phyloP scores from a whole-genome alignment of 1,140 invertebrate species.

The Macrocentrus cingulum region DNA sequence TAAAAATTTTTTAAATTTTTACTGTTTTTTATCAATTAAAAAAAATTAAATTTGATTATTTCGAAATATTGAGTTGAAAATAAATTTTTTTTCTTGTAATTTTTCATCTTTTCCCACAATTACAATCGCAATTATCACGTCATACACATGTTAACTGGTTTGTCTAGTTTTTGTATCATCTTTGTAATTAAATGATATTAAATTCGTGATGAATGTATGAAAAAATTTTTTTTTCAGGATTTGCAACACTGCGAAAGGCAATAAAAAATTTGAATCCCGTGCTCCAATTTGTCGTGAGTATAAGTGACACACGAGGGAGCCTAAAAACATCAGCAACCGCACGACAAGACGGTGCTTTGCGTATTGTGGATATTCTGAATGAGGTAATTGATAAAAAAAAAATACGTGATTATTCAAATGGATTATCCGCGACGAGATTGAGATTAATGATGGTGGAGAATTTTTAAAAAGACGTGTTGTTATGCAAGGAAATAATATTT shows the following conservation, averaged over 20 bases:
- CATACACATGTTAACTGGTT: conserved; percentile 22
- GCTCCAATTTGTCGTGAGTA: conserved; percentile 45
- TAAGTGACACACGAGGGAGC: conserved; percentile 37
- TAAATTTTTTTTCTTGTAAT: no score
- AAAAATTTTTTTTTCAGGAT: conserved; percentile 38
- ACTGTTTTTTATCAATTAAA: background rate
- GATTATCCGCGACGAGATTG: no score
- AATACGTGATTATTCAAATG: background rate
- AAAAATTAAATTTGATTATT: background rate
- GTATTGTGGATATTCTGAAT: conserved; percentile 37
- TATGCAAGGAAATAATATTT: no score
- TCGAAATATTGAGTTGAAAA: background rate
- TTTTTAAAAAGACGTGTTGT: no score
- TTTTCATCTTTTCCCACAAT: conserved; percentile 25
- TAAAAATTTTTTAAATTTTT: no score
- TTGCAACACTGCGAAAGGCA: conserved; percentile 39
- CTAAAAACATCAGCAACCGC: conserved; percentile 38
- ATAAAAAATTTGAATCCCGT: conserved; percentile 43
- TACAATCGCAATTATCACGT: conserved; percentile 7
- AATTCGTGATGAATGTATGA: background rate
- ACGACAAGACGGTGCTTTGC: conserved; percentile 36
- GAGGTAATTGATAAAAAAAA: conserved; percentile 37
- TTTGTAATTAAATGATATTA: conserved; percentile 11
- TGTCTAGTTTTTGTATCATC: conserved; percentile 30
- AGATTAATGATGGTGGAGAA: no score